Conservation (phyloP, 2,113 vertebrate genomes). For the Oreocharis arfaki region DNA sequence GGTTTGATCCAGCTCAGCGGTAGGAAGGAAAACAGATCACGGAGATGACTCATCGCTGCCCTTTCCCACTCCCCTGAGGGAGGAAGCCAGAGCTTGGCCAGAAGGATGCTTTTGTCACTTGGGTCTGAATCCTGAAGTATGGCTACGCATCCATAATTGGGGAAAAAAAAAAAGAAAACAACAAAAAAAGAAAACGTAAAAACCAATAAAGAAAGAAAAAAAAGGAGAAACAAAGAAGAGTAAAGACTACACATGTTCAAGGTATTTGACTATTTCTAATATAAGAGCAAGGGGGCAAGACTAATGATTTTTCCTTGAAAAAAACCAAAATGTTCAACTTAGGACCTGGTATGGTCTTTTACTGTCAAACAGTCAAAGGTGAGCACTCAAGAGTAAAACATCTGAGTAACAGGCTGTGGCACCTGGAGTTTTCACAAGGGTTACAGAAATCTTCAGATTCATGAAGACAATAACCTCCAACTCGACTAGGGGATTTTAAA, state of each 20-base stretch:
- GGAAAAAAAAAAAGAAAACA: rapidly evolving
- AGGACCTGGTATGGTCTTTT: background rate
- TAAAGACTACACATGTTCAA: background rate
- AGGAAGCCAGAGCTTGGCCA: background rate
- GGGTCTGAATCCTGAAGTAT: background rate
- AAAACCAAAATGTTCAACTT: rapidly evolving
- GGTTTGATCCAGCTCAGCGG: constrained; percentile 19
- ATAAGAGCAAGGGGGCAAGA: background rate
- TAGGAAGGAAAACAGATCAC: constrained; percentile 31
- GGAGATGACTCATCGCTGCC: constrained; percentile 42
- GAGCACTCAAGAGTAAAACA: background rate
- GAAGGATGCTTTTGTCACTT: background rate
- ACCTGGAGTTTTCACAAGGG: background rate
- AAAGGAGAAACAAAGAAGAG: background rate
- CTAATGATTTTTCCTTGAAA: background rate
- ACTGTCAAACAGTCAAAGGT: background rate
- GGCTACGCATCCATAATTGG: background rate
- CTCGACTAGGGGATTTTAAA: background rate
- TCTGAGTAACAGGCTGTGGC: background rate
- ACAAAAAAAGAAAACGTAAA: background rate
- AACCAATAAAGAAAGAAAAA: background rate
- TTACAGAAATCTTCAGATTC: background rate
- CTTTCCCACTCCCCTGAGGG: background rate
- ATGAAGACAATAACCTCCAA: background rate
- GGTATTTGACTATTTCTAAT: background rate